Evolutionary conservation across 1,140 invertebrate genomes (phyloP).

Genomic region (Zaprionus nigranus): DNA sequence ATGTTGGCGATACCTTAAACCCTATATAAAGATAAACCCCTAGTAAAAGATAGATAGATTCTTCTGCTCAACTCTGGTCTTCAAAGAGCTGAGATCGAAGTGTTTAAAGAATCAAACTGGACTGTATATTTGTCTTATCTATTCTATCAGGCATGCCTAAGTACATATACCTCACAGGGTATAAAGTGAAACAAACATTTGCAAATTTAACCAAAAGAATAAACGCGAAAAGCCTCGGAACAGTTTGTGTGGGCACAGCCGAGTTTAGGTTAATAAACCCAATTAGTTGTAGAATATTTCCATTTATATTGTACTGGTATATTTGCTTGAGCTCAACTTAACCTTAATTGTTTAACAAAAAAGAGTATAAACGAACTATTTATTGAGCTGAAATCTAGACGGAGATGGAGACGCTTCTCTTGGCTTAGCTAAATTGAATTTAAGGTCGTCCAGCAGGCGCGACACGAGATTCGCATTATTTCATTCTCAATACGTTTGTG

Average conservation of each 20-base stretch:
- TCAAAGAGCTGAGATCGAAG: no score
- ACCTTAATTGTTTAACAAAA: slow-evolving; percentile 75
- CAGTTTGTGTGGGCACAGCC: not conserved
- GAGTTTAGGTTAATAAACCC: not conserved
- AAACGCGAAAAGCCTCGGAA: not conserved
- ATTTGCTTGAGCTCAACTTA: slow-evolving; percentile 29
- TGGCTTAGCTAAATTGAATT: slow-evolving; percentile 74
- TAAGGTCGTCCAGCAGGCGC: slow-evolving; percentile 67
- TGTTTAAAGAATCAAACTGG: no score
- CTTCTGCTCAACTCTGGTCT: not conserved
- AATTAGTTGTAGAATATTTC: slow-evolving; percentile 39
- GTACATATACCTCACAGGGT: not conserved
- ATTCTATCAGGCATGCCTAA: no score
- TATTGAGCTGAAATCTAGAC: slow-evolving; percentile 29
- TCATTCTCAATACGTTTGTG: slow-evolving; percentile 41
- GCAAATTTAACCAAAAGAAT: no score
- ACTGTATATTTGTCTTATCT: not conserved
- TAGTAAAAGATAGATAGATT: no score
- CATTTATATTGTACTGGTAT: slow-evolving; percentile 21
- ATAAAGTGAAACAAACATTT: not conserved
- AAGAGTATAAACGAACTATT: slow-evolving; percentile 66
- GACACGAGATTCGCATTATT: slow-evolving; percentile 77
- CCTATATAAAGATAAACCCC: no score
- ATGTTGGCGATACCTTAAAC: no score
- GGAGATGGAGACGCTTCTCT: slow-evolving; percentile 24